A percentile compares a stretch with the other conserved stretches of the same genome.
Conservation (phyloP, 2,888 invertebrate species). For the Incurvaria masculella region DNA sequence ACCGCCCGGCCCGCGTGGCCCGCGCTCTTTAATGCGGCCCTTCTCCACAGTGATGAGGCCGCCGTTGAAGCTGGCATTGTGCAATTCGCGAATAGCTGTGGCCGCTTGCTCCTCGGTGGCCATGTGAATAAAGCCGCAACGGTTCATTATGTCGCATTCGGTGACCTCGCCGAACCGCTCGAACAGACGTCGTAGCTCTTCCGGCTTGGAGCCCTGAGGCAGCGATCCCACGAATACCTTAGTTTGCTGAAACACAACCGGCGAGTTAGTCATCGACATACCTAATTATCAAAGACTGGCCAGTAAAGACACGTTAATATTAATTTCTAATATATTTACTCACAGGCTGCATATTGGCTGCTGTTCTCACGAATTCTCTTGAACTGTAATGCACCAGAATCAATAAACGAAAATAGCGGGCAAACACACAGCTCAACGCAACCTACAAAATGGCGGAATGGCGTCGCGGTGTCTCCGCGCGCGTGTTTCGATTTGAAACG, state of each 20-base stretch:
- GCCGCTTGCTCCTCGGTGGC: conserved; percentile 78
- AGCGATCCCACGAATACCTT: conserved; percentile 94
- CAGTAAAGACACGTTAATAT: too few species aligned
- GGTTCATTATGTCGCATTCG: conserved; percentile 93
- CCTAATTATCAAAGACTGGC: too few species aligned
- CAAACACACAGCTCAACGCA: too few species aligned
- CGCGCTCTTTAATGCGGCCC: conserved; percentile 72
- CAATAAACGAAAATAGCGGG: too few species aligned
- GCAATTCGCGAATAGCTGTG: conserved; percentile 75
- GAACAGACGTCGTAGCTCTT: conserved; percentile 80
- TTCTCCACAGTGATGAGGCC: conserved; percentile 81
- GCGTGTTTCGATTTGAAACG: too few species aligned
- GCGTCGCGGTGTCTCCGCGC: too few species aligned
- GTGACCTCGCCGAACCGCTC: conserved; percentile 84
- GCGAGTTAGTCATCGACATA: too few species aligned
- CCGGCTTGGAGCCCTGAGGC: conserved; percentile 78
- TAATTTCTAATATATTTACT: too few species aligned
- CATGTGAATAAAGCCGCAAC: conserved; percentile 93
- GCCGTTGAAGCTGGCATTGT: conserved; percentile 81
- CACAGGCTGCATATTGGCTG: too few species aligned
- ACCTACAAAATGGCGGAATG: too few species aligned
- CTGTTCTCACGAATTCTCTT: too few species aligned
- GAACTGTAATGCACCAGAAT: too few species aligned
- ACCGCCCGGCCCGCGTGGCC: conserved; percentile 51
- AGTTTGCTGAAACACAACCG: conserved; percentile 55